Conservation (phyloP, 2,797 vertebrate species). For the Malurus leucopterus region DNA sequence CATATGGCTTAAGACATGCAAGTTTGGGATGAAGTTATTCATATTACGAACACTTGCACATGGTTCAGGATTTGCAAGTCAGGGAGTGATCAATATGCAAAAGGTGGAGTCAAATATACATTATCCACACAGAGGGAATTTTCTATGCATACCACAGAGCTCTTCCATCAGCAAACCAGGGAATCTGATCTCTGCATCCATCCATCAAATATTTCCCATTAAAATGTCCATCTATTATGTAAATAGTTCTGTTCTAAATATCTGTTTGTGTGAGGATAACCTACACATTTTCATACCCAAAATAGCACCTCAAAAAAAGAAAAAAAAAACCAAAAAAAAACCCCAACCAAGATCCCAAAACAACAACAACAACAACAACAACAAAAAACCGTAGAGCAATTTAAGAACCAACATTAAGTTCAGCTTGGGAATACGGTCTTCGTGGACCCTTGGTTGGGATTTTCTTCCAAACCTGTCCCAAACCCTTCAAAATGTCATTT, state of each 20-base stretch:
- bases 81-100: neutral
- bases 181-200: neutral
- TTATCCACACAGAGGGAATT: neutral
- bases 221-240: neutral
- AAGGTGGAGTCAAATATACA: constrained; percentile 29
- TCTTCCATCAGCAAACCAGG: neutral
- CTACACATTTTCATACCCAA: neutral
- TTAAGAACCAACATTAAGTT: neutral
- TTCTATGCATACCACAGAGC: neutral
- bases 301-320: neutral
- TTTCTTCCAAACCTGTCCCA: neutral
- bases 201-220: neutral
- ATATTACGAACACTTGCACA: neutral
- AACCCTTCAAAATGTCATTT: neutral
- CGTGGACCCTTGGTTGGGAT: neutral
- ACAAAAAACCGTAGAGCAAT: fast-evolving
- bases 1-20: constrained; percentile 24
- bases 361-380: no score
- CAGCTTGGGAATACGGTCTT: neutral
- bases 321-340: no score
- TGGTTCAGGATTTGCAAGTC: neutral
- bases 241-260: neutral
- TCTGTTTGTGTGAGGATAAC: neutral
- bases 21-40: constrained; percentile 20
- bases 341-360: no score